Evolutionary conservation across 2,888 invertebrate genomes (phyloP).

Genomic region (Heliconius hortense): DNA sequence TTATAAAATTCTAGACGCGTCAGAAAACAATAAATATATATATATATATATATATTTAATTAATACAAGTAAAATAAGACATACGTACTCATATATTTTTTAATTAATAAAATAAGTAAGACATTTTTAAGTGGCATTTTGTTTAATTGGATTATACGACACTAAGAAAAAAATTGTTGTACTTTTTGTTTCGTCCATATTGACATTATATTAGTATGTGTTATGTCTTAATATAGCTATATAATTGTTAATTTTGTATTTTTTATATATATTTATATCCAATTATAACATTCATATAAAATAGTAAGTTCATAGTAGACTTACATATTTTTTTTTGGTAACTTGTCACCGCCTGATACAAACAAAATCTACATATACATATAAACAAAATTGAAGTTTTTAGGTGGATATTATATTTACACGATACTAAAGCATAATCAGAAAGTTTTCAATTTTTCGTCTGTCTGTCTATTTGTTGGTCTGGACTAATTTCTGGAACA

Average conservation of each 20-base stretch:
- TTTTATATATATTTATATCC: neutral
- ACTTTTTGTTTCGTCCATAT: neutral
- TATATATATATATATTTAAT: too few relatives aligned
- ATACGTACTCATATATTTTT: neutral
- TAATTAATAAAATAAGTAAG: slow-evolving; percentile 4
- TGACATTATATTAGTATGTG: neutral
- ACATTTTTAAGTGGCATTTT: neutral
- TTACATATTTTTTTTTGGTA: too few relatives aligned
- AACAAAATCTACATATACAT: too few relatives aligned
- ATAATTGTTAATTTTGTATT: neutral
- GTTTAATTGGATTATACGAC: slow-evolving; percentile 4
- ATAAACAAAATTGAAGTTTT: too few relatives aligned
- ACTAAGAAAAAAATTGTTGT: neutral
- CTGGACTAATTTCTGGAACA: too few relatives aligned
- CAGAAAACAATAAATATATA: neutral
- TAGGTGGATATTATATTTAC: too few relatives aligned
- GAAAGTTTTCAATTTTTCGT: too few relatives aligned
- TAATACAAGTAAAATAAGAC: neutral
- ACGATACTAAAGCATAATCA: too few relatives aligned
- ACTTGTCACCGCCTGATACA: too few relatives aligned
- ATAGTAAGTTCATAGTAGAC: neutral
- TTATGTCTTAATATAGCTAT: neutral
- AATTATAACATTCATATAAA: neutral
- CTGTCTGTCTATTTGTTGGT: too few relatives aligned
- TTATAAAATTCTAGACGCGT: neutral